phyloP scores from a whole-genome alignment of 2,888 invertebrate species.

The Melitaea athalia region DNA sequence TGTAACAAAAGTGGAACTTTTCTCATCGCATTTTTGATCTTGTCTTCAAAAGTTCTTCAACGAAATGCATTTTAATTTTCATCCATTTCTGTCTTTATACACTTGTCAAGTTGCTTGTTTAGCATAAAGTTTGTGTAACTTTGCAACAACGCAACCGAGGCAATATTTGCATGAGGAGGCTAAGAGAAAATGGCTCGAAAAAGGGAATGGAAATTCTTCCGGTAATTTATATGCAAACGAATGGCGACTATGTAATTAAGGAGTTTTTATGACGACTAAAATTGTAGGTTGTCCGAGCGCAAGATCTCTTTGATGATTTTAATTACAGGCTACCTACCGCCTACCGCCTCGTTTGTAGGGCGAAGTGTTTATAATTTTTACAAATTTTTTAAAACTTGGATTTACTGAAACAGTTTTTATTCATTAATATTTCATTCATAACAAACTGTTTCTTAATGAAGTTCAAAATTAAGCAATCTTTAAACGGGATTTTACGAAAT shows the following conservation, averaged over 20 bases:
- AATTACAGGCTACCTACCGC: slow-evolving; percentile 33
- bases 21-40: slow-evolving; percentile 7
- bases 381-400: slow-evolving; percentile 11
- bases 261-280: slow-evolving; percentile 55
- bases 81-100: slow-evolving; percentile 43
- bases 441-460: neutral
- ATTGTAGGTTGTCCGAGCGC: slow-evolving; percentile 38
- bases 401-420: slow-evolving; percentile 16
- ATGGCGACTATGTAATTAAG: slow-evolving; percentile 66
- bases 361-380: slow-evolving; percentile 23
- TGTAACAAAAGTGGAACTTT: slow-evolving; percentile 7
- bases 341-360: slow-evolving; percentile 25
- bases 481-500: neutral
- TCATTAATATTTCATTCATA: neutral
- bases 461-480: neutral
- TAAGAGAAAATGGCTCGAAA: slow-evolving; percentile 63
- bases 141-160: slow-evolving; percentile 52
- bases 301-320: slow-evolving; percentile 35
- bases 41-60: slow-evolving; percentile 18
- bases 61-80: slow-evolving; percentile 34
- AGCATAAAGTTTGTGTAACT: slow-evolving; percentile 65
- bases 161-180: slow-evolving; percentile 68
- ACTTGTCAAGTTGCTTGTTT: slow-evolving; percentile 63
- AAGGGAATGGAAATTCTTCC: slow-evolving; percentile 63
- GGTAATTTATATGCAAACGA: slow-evolving; percentile 77